These are phyloP conservation scores for Rhogogaster chlorosoma DNA, from an alignment of 2,888 invertebrate species.

Conservation along the genomic window DNA sequence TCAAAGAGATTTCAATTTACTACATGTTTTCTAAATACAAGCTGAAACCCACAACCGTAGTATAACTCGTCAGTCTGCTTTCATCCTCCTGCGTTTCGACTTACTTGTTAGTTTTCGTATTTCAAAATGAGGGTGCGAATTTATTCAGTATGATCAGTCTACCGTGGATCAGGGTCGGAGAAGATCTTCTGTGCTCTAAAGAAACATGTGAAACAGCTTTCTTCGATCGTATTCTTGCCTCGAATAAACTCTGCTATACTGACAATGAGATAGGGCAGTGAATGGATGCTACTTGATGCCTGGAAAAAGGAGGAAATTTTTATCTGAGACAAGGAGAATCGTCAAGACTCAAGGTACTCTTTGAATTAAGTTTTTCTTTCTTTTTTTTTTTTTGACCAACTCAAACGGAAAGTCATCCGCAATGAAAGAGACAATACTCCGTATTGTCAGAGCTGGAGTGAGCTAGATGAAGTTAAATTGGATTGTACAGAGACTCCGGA, in stretches of 20 bases:
- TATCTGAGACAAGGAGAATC: not conserved
- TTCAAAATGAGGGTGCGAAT: conserved; percentile 22
- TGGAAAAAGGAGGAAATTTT: not conserved
- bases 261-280: not conserved
- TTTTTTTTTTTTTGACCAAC: conserved; percentile 60
- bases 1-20: not conserved
- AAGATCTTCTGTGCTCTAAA: not conserved
- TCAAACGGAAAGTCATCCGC: conserved; percentile 59
- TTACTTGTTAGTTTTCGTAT: not conserved
- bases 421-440: conserved; percentile 64
- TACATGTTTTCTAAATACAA: not conserved
- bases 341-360: not conserved
- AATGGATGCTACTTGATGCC: conserved; percentile 10
- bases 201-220: not conserved
- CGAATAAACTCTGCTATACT: not conserved
- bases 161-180: not conserved
- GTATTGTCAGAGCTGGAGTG: conserved; percentile 59
- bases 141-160: conserved; percentile 6
- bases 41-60: not conserved
- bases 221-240: conserved; percentile 2
- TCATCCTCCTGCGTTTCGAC: not conserved
- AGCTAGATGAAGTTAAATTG: conserved; percentile 59
- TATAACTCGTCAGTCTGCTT: not conserved
- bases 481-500: conserved; percentile 56
- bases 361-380: conserved; percentile 61